These are phyloP conservation scores for Drosophila ananassae DNA, from an alignment of 1,140 invertebrate species.

Conservation along the genomic window DNA sequence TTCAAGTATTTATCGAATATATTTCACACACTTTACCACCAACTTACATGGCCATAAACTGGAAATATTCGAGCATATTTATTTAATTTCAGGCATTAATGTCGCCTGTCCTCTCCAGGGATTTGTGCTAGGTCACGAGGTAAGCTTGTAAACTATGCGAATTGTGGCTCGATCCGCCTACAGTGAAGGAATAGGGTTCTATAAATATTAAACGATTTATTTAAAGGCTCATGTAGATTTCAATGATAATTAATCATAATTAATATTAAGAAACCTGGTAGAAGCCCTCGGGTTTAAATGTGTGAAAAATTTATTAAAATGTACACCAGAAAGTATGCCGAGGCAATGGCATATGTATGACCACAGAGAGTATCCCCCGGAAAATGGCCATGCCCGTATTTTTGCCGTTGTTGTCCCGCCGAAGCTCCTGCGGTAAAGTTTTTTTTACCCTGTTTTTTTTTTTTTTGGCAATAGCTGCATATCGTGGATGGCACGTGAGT, in stretches of 20 bases:
- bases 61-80: conserved; percentile 40
- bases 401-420: conserved; percentile 35
- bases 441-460: background rate
- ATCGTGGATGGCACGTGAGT: conserved; percentile 68
- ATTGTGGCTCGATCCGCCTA: background rate
- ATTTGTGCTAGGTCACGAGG: conserved; percentile 35
- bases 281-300: conserved; percentile 31
- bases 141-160: conserved; percentile 13
- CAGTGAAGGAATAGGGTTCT: no score
- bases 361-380: conserved; percentile 37
- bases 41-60: conserved; percentile 39
- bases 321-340: conserved; percentile 40
- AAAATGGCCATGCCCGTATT: conserved; percentile 37
- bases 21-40: conserved; percentile 21
- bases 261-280: background rate
- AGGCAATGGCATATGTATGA: conserved; percentile 61
- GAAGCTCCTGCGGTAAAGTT: conserved; percentile 65
- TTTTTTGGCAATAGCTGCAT: conserved; percentile 37
- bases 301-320: conserved; percentile 63
- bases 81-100: conserved; percentile 45
- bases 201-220: no score
- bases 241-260: background rate
- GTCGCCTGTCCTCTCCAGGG: conserved; percentile 13
- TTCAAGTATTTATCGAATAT: conserved; percentile 54
- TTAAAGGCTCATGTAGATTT: no score